Percentiles rank a stretch among this genome's conserved stretches.
Evolutionary conservation across 2,797 vertebrate genomes (phyloP).

Genomic region (Periophthalmus magnuspinnatus): DNA sequence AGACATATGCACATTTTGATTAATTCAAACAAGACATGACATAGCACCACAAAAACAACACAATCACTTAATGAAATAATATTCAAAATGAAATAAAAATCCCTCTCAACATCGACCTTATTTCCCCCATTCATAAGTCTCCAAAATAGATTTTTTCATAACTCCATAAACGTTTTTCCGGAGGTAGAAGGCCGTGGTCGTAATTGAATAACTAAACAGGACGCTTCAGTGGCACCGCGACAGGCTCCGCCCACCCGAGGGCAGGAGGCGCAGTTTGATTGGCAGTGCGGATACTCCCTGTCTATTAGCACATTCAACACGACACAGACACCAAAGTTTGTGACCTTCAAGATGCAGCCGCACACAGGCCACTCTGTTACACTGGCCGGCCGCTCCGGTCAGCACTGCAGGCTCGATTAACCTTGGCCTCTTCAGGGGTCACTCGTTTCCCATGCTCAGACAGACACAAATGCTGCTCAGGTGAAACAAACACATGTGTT

Average conservation of each 20-base stretch:
- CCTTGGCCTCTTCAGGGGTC: constrained; percentile 49
- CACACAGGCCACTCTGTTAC: constrained; percentile 55
- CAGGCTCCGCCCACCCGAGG: constrained; percentile 65
- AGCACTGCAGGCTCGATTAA: constrained; percentile 40
- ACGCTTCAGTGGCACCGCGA: constrained; percentile 68
- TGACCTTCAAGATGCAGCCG: constrained; percentile 49
- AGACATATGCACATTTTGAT: no score
- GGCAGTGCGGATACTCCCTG: constrained; percentile 72
- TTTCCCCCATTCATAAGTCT: background rate
- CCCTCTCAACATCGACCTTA: no score
- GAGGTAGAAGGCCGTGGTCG: constrained; percentile 53
- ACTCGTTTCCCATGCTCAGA: constrained; percentile 44
- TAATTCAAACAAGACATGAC: no score
- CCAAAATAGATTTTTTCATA: constrained; percentile 52
- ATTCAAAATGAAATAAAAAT: no score
- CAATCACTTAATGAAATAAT: no score
- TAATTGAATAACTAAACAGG: constrained; percentile 72
- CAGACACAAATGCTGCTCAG: constrained; percentile 17
- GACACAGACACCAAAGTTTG: constrained; percentile 51
- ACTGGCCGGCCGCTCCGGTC: constrained; percentile 45
- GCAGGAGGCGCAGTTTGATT: constrained; percentile 75
- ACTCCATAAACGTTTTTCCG: constrained; percentile 62
- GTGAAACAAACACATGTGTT: background rate
- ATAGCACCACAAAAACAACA: no score
- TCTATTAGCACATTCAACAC: constrained; percentile 63